Evolutionary conservation across 2,888 invertebrate genomes (phyloP), one percentile per base, ranked within the genome.

Genomic region (Nomada hirtipes): DNA sequence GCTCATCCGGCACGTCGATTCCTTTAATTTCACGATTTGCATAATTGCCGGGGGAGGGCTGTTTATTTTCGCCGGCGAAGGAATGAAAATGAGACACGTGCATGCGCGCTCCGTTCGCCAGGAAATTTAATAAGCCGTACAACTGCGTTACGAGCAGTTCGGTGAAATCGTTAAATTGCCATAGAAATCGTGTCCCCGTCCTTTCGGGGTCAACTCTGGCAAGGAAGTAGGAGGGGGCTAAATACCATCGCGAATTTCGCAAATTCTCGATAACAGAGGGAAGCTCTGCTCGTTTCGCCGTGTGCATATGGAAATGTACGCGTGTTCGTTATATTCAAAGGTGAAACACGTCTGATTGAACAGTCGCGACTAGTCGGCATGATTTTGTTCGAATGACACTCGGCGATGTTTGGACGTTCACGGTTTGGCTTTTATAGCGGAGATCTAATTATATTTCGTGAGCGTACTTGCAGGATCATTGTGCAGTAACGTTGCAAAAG

Each of bases 1-100:
- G 70, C 23, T 67, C 79, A 77, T 81, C 81, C 81, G 79, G 73
- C 65, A 44, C 69, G 59, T 57, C 53, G 68, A 74, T 67, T 57
- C 59, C 55, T 61, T 75, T 79, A 82, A 79, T 82, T 79, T 61
- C 23, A n/a, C 52, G 52, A 79, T 82, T 82, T 79, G 52, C 82
- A 82, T 82, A 82, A 82, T 79, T 82, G 65, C 44, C 69, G 42
- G 44, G 47, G 20, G 10, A 57, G 61, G n/a, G 18, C 61, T 68
- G 55, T 63, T 72, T 67, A 77, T 71, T 63, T 72, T 63, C 63
- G 3, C 42, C 36, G 36, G 11, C 47, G 29, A 29, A n/a, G 57
- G 57, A 72, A 80, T 63, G 53, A 68, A 61, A 72, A 72, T 63
- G 78, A 72, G 78, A 61, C 70, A 79, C 77, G 79, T 67, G 64